These are phyloP conservation scores for Rotaria magnacalcarata DNA, from an alignment of 2,888 invertebrate genomes.

Conservation along the genomic window DNA sequence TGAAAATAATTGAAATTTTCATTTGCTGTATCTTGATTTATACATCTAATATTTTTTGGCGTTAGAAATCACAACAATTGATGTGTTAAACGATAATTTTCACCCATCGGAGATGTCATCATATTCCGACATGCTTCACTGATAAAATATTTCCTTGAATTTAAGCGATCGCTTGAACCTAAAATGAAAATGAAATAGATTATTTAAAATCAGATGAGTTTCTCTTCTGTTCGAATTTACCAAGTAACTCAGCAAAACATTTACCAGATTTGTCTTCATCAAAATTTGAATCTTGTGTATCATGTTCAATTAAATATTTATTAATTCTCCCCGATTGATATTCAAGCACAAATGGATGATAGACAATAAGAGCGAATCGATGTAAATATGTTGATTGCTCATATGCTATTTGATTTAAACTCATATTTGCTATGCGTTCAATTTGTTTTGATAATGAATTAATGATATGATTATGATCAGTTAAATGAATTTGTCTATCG, in stretches of 20 bases:
- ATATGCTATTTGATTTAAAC: not conserved
- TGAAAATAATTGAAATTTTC: not conserved
- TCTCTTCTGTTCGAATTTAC: not conserved
- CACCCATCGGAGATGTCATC: not conserved
- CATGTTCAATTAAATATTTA: not conserved
- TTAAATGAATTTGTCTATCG: not conserved
- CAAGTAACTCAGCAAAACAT: slow-evolving; percentile 28
- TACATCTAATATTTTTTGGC: slow-evolving; percentile 33
- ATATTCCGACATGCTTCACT: not conserved
- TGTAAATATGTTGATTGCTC: not conserved
- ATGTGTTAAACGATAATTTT: not conserved
- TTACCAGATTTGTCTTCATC: not conserved
- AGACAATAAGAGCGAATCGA: not conserved
- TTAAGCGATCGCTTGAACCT: not conserved
- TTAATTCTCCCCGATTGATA: not conserved
- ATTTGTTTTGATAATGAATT: not conserved
- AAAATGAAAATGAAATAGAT: not conserved
- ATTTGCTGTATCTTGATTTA: not conserved
- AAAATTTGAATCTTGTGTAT: not conserved
- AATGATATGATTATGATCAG: not conserved
- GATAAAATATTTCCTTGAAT: not conserved
- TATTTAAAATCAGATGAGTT: no score
- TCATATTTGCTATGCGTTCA: not conserved
- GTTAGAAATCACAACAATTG: slow-evolving; percentile 13
- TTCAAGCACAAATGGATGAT: not conserved